Percentiles rank a stretch among this genome's conserved stretches.
Evolutionary conservation across 1,140 invertebrate species (phyloP).

Genomic region (Nebria ingens): DNA sequence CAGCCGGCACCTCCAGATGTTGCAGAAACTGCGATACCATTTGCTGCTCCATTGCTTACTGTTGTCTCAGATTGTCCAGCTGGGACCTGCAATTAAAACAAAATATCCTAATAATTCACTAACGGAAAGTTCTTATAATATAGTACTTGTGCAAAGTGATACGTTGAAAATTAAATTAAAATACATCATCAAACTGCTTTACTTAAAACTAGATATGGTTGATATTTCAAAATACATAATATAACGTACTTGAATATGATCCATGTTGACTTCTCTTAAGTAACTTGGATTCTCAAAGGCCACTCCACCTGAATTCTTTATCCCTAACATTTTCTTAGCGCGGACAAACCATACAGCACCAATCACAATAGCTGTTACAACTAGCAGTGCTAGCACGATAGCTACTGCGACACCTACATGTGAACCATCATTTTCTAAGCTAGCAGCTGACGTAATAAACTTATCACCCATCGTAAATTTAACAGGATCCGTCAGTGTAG

Average conservation of each 20-base stretch:
- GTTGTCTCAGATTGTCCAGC: constrained; percentile 11
- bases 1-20: constrained; percentile 33
- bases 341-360: constrained; percentile 55
- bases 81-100: constrained; percentile 11
- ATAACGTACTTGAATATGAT: constrained; percentile 53
- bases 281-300: constrained; percentile 82
- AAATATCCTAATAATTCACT: background rate
- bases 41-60: constrained; percentile 27
- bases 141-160: no score
- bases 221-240: constrained; percentile 17
- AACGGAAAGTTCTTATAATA: background rate
- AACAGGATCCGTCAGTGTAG: constrained; percentile 57
- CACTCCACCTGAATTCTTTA: constrained; percentile 52
- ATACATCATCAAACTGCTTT: no score
- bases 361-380: constrained; percentile 50
- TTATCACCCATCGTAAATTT: constrained; percentile 61
- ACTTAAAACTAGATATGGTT: no score
- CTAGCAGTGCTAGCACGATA: constrained; percentile 50
- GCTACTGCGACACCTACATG: constrained; percentile 52
- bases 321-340: constrained; percentile 44
- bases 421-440: constrained; percentile 38
- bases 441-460: constrained; percentile 50
- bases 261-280: constrained; percentile 61
- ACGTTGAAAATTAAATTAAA: no score
- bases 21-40: constrained; percentile 30